phyloP scores from a whole-genome alignment of 2,113 vertebrate species.

The Notarius quadriscutis region DNA sequence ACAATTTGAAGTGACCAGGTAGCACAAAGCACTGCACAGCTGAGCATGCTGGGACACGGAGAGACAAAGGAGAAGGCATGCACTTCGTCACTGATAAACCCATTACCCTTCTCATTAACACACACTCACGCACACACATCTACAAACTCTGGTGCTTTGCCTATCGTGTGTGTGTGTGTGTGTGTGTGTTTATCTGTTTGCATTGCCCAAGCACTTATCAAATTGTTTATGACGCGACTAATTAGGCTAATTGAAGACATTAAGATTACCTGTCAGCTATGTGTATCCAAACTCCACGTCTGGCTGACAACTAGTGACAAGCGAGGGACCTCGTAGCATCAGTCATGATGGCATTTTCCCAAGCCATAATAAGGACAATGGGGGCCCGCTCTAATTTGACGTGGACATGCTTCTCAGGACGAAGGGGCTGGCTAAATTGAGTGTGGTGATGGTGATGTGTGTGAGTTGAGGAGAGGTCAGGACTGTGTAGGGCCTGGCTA shows the following conservation, averaged over 20 bases:
- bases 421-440: constrained; percentile 82
- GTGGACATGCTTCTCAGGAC: constrained; percentile 90
- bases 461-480: constrained; percentile 78
- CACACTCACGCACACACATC: constrained; percentile 49
- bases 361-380: constrained; percentile 93
- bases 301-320: constrained; percentile 98
- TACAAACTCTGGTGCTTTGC: background rate
- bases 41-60: constrained; percentile 75
- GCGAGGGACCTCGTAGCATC: constrained; percentile 96
- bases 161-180: constrained; percentile 25
- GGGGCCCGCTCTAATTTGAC: constrained; percentile 96
- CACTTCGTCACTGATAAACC: constrained; percentile 88
- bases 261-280: constrained; percentile 99
- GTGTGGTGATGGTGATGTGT: constrained; percentile 81
- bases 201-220: constrained; percentile 93
- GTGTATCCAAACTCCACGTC: constrained; percentile 93
- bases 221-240: constrained; percentile 99
- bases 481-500: constrained; percentile 82
- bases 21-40: constrained; percentile 87
- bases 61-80: constrained; percentile 79
- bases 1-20: constrained; percentile 98
- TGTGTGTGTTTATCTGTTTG: constrained; percentile 94
- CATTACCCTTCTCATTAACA: constrained; percentile 95
- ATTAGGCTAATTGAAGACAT: constrained; percentile 99
- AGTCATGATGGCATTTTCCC: constrained; percentile 92